phyloP scores from a whole-genome alignment of 2,888 invertebrate species.

The Tetragonula carbonaria region DNA sequence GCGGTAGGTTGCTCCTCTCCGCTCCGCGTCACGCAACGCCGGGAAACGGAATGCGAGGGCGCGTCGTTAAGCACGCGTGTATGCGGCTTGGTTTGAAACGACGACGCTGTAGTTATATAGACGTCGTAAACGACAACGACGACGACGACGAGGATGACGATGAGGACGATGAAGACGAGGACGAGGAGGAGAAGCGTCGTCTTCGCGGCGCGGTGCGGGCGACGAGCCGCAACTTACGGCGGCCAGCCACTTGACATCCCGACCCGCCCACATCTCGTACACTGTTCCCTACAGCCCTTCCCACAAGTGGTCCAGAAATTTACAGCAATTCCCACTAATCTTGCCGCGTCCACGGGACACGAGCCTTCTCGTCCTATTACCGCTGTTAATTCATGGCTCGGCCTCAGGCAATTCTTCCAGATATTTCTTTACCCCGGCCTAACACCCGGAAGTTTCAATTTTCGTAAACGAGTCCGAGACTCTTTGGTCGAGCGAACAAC shows the following conservation, averaged over 20 bases:
- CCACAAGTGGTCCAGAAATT: slow-evolving; percentile 62
- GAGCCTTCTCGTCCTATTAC: not conserved
- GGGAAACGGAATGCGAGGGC: slow-evolving; percentile 31
- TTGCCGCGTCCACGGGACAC: slow-evolving; percentile 15
- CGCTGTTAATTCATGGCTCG: slow-evolving; percentile 34
- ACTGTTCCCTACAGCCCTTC: slow-evolving; percentile 46
- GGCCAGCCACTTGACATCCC: slow-evolving; percentile 77
- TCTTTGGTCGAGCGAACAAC: not conserved
- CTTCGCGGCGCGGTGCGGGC: slow-evolving; percentile 30
- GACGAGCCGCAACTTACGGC: slow-evolving; percentile 63
- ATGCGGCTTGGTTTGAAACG: slow-evolving; percentile 30
- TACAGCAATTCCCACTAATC: slow-evolving; percentile 66
- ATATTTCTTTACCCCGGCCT: not conserved
- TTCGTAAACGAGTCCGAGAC: not conserved
- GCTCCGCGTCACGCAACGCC: not conserved
- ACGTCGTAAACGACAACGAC: slow-evolving; percentile 44
- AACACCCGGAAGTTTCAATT: not conserved
- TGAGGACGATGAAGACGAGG: not conserved
- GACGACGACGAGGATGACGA: no score
- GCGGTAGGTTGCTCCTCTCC: slow-evolving; percentile 1
- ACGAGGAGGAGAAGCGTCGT: slow-evolving; percentile 12
- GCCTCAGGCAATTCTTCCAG: slow-evolving; percentile 12
- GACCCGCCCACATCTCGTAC: slow-evolving; percentile 78
- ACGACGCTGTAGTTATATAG: not conserved
- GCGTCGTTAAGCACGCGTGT: slow-evolving; percentile 26